Base-by-base conservation (phyloP, 2,888 invertebrate genomes). In the Sphaerophoria rueppellii region DNA sequence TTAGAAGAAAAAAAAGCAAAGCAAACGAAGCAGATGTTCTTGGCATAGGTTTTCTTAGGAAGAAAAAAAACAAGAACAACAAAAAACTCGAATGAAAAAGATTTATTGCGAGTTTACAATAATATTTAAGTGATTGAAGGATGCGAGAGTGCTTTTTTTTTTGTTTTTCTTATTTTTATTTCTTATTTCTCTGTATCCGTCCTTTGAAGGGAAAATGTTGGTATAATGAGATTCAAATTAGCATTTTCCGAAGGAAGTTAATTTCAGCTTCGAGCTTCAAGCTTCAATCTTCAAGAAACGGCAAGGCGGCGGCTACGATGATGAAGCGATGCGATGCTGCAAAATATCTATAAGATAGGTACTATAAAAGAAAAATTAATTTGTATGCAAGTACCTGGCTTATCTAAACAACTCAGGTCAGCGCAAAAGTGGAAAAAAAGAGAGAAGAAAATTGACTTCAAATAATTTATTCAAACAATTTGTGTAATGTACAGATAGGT, bases 191-290 rank as follows among this genome's bases (percentile, higher is more conserved):
- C 12, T 9, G 40, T 9, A 6, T 40, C 24, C 9, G 40, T 40
- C 9, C 40, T 40, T 5, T 16, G 60, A 60, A 4, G 7, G 6
- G 4, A 24, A 60, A 4, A 58, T 1, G 16, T 58, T 11, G 54
- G 54, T n/a, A 37, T 72, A 74, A 74, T 74, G 65, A 74, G 74
- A 74, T 57, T 65, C 35, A 74, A 74, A 74, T 74, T 55, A 65
- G 48, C 40, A 67, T 54, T 67, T 24, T 54, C 12, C 54, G 40
- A 32, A 40, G 37, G 37, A 65, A 11, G 16, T 16, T 11, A 16
- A 4, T 35, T 50, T 14, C 14, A 40, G 24, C 58, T 12, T 60
- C 12, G 14, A 55, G 0, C 37, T 1, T 40, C 6, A 6, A 40
- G 40, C 40, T 40, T 40, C 40, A 40, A 4, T 40, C 40, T 40